Percentiles rank a stretch among this genome's conserved stretches.
These are phyloP conservation scores for Lagopus muta DNA, from an alignment of 2,113 vertebrate species.

Conservation along the genomic window DNA sequence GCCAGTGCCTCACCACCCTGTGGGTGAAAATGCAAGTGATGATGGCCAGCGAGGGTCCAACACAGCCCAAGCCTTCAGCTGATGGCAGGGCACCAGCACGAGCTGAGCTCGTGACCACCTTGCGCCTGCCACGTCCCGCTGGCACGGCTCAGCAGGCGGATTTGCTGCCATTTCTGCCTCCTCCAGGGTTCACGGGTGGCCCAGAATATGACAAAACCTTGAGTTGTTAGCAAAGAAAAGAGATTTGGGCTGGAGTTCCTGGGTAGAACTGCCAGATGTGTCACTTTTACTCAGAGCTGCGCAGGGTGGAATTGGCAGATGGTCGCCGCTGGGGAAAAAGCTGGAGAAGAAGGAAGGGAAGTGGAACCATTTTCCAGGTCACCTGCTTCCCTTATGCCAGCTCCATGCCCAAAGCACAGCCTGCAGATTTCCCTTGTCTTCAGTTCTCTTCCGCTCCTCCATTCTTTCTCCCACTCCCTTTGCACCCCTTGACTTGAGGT, in stretches of 20 bases:
- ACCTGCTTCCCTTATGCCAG: not conserved
- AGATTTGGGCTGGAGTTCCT: constrained; percentile 25
- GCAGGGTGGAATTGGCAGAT: constrained; percentile 1
- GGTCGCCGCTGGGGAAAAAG: not conserved
- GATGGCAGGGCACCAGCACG: not conserved
- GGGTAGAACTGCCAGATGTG: constrained; percentile 24
- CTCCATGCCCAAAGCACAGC: accelerated
- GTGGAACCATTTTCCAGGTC: not conserved
- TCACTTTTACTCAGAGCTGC: not conserved
- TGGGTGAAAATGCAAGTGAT: not conserved
- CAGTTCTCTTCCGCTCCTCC: not conserved
- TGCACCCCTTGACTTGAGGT: not conserved
- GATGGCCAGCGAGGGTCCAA: not conserved
- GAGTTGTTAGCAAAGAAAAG: not conserved
- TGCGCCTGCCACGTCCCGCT: accelerated
- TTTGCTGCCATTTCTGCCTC: not conserved
- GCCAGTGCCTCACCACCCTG: too few species aligned
- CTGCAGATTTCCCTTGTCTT: not conserved
- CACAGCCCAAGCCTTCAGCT: not conserved
- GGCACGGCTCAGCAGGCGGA: not conserved
- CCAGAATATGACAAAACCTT: not conserved
- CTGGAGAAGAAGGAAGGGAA: constrained; percentile 8
- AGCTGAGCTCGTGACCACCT: not conserved
- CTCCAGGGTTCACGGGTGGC: not conserved
- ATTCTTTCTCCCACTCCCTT: not conserved